Conservation (phyloP, 2,888 invertebrate genomes). For the Sturmia bella region DNA sequence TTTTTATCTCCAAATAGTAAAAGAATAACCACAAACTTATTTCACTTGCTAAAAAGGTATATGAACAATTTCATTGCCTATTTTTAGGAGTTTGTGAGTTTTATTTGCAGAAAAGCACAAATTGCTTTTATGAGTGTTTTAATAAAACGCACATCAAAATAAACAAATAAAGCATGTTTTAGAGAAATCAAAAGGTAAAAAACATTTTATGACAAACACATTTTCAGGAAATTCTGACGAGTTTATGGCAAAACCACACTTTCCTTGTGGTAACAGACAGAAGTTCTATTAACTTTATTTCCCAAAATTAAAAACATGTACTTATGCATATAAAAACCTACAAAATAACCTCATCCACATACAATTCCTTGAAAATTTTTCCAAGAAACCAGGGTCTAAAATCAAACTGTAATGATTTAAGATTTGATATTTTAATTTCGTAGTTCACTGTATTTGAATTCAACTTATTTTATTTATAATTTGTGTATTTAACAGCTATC, state of each 20-base stretch:
- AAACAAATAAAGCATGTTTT: constrained; percentile 2
- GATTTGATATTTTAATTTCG: no score
- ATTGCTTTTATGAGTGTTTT: constrained; percentile 1
- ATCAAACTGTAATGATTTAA: no score
- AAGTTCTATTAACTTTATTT: neutral
- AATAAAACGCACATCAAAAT: constrained; percentile 35
- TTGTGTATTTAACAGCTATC: no score
- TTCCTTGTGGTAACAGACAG: neutral
- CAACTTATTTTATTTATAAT: no score
- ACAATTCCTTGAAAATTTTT: no score
- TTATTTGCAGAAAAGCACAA: neutral
- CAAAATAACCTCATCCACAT: no score
- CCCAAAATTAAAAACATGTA: no score
- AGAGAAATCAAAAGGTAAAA: neutral
- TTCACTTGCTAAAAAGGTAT: neutral
- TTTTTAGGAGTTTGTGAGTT: constrained; percentile 36
- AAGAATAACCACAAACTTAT: neutral
- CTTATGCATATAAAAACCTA: no score
- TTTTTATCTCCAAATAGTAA: constrained; percentile 16
- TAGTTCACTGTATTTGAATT: no score
- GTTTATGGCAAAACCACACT: constrained; percentile 27
- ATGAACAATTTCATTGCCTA: constrained; percentile 21
- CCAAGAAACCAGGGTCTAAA: no score
- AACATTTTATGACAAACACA: neutral
- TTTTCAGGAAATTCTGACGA: neutral